Evolutionary conservation across 2,797 vertebrate species (phyloP).

Genomic region (Falco columbarius): DNA sequence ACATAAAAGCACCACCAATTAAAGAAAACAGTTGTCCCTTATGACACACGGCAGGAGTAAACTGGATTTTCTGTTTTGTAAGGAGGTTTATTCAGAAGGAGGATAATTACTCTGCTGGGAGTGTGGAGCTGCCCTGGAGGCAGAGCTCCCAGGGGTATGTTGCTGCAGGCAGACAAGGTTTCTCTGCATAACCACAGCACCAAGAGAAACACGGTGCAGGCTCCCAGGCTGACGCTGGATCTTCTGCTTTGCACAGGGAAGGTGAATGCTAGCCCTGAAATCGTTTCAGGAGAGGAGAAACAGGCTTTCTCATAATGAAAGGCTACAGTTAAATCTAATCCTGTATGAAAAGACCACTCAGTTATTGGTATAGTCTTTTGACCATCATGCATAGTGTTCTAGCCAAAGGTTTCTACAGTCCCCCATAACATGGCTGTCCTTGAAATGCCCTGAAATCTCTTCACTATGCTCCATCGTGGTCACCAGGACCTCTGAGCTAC

Average conservation of each 20-base stretch:
- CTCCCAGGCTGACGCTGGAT: not conserved
- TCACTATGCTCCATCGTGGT: not conserved
- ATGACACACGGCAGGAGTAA: not conserved
- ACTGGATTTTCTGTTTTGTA: constrained; percentile 17
- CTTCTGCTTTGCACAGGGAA: not conserved
- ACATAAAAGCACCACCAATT: constrained; percentile 55
- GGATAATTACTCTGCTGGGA: constrained; percentile 19
- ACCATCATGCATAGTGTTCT: not conserved
- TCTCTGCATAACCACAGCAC: not conserved
- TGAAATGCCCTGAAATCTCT: not conserved
- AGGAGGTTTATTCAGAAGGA: constrained; percentile 7
- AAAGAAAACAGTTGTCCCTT: constrained; percentile 45
- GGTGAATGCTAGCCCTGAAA: not conserved
- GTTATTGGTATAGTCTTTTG: not conserved
- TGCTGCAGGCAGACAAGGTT: not conserved
- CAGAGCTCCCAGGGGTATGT: not conserved
- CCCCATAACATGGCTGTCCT: not conserved
- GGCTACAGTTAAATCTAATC: not conserved
- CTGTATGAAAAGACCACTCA: not conserved
- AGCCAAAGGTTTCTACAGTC: not conserved
- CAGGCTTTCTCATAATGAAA: not conserved
- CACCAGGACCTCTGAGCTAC: not conserved
- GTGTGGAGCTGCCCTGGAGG: not conserved
- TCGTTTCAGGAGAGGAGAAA: not conserved
- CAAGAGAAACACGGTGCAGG: accelerated